Evolutionary conservation across 2,888 invertebrate species (phyloP).

Genomic region (Dryocosmus kuriphilus): DNA sequence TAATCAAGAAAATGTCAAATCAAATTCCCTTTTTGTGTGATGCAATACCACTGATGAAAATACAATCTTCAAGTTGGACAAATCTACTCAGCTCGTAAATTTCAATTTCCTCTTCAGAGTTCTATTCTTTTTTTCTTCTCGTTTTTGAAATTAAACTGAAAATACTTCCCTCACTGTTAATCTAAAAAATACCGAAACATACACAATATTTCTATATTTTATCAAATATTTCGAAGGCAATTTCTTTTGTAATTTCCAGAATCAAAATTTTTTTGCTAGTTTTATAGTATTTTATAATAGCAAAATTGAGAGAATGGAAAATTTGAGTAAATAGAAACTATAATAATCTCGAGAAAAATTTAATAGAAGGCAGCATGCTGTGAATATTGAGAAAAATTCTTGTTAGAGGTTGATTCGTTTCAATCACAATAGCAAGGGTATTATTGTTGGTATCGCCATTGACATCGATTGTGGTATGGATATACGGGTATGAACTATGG

Average conservation of each 20-base stretch:
- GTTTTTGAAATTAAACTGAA: too few relatives aligned
- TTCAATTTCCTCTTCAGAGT: background rate
- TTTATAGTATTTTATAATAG: too few relatives aligned
- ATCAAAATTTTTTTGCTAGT: background rate
- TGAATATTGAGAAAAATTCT: background rate
- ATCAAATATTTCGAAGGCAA: too few relatives aligned
- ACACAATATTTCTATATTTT: too few relatives aligned
- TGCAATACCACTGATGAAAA: background rate
- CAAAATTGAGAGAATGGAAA: background rate
- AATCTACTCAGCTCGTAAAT: background rate
- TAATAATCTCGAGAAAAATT: background rate
- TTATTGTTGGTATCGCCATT: background rate
- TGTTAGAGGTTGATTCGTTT: background rate
- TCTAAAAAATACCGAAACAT: too few relatives aligned
- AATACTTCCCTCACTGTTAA: too few relatives aligned
- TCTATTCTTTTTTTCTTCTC: too few relatives aligned
- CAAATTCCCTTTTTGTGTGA: too few relatives aligned
- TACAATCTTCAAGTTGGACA: background rate
- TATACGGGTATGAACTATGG: slow-evolving; percentile 1
- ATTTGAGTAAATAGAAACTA: background rate
- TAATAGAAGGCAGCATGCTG: background rate
- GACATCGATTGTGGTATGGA: slow-evolving; percentile 16
- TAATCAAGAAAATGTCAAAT: too few relatives aligned
- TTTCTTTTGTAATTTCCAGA: too few relatives aligned
- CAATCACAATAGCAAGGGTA: background rate